phyloP scores from a whole-genome alignment of 1,140 invertebrate genomes.

The Cryptotermes secundus region DNA sequence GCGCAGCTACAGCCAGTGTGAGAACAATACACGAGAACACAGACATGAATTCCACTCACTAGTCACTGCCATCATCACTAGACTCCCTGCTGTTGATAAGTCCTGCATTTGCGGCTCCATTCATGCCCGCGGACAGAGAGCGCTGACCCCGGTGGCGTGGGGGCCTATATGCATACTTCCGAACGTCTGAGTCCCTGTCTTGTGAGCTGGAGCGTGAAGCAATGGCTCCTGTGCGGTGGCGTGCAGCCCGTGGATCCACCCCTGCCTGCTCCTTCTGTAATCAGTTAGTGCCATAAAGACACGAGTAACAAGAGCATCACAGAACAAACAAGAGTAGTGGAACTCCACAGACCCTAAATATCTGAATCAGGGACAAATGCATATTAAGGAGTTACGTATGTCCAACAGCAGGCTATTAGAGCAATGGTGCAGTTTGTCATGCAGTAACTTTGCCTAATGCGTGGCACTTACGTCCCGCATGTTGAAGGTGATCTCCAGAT shows the following conservation, averaged over 20 bases:
- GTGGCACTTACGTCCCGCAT: slow-evolving; percentile 89
- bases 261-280: slow-evolving; percentile 68
- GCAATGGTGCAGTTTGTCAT: no score
- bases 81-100: slow-evolving; percentile 45
- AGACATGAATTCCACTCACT: slow-evolving; percentile 44
- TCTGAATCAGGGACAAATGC: background rate
- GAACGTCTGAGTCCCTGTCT: slow-evolving; percentile 52
- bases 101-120: background rate
- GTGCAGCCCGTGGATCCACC: slow-evolving; percentile 49
- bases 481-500: slow-evolving; percentile 95
- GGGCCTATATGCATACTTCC: slow-evolving; percentile 55
- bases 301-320: no score
- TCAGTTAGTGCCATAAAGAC: background rate
- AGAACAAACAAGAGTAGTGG: no score
- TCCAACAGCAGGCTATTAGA: no score
- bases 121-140: background rate
- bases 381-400: no score
- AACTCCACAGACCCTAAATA: no score
- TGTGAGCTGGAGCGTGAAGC: slow-evolving; percentile 47
- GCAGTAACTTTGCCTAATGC: no score
- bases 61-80: slow-evolving; percentile 50
- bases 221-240: background rate
- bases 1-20: no score
- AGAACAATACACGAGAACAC: no score
- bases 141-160: slow-evolving; percentile 5